Conservation (phyloP, 2,113 vertebrate genomes). For the Camarhynchus parvulus region DNA sequence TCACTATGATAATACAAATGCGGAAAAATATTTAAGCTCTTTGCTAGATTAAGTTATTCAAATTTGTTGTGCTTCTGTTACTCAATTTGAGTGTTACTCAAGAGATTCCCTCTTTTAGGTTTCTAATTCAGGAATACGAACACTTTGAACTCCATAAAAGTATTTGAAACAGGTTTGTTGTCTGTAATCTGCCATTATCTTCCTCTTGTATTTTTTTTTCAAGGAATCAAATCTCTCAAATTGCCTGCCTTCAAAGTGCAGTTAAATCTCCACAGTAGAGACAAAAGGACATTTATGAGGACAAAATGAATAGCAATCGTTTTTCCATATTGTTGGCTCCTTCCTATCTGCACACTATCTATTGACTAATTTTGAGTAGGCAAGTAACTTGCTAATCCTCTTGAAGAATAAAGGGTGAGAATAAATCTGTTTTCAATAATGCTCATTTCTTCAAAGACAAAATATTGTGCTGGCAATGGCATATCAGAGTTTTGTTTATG, state of each 20-base stretch:
- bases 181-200: background rate
- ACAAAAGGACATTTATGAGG: background rate
- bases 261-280: background rate
- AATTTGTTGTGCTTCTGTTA: background rate
- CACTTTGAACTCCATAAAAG: background rate
- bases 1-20: background rate
- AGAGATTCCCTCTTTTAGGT: background rate
- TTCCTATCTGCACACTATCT: background rate
- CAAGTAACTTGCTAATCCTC: background rate
- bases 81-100: background rate
- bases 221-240: background rate
- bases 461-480: background rate
- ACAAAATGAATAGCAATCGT: background rate
- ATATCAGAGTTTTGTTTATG: background rate
- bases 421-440: background rate
- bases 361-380: background rate
- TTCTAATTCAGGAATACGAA: background rate
- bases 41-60: background rate
- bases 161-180: background rate
- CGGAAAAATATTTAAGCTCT: background rate
- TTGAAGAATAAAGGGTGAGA: conserved; percentile 1
- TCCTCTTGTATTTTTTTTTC: background rate
- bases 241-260: background rate
- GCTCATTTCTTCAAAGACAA: conserved; percentile 7
- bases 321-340: background rate